Percentiles rank a stretch among this genome's conserved stretches.
phyloP scores from a whole-genome alignment of 2,797 vertebrate species.

The Ptychobarbus kaznakovi region DNA sequence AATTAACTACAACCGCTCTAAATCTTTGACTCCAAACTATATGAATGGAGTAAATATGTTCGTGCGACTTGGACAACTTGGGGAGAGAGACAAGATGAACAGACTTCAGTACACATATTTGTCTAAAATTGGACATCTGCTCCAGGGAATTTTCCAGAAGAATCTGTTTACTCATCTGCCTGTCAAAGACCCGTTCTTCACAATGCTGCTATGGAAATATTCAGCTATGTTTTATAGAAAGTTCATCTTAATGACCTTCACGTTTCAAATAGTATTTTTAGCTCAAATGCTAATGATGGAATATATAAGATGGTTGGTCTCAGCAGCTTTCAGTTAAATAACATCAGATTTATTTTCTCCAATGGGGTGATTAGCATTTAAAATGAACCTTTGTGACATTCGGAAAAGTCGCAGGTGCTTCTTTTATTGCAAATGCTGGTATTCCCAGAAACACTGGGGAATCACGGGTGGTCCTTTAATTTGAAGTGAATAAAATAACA shows the following conservation, averaged over 20 bases:
- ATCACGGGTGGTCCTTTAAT: slow-evolving; percentile 6
- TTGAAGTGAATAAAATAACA: slow-evolving; percentile 33
- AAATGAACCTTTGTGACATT: slow-evolving; percentile 38
- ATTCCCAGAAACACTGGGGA: slow-evolving; percentile 21
- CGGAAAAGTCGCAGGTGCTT: slow-evolving; percentile 37
- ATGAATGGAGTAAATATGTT: not conserved
- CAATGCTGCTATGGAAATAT: slow-evolving; percentile 18
- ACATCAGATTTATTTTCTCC: not conserved
- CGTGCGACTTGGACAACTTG: not conserved
- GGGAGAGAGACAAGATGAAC: not conserved
- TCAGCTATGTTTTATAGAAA: slow-evolving; percentile 13
- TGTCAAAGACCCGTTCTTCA: slow-evolving; percentile 15
- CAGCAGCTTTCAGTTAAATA: slow-evolving; percentile 1
- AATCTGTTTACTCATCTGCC: slow-evolving; percentile 23
- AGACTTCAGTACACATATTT: slow-evolving; percentile 22
- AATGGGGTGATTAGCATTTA: slow-evolving; percentile 42
- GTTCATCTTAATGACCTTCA: slow-evolving; percentile 14
- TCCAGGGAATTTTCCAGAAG: slow-evolving; percentile 49
- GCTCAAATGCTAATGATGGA: not conserved
- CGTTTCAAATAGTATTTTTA: slow-evolving; percentile 4
- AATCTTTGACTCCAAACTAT: not conserved
- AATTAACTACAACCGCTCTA: not conserved
- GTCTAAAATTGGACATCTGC: slow-evolving; percentile 43
- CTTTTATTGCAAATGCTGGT: slow-evolving; percentile 28
- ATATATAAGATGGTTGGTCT: not conserved